Base-by-base conservation (phyloP, 2,113 vertebrate genomes). In the Ailurus styani region DNA sequence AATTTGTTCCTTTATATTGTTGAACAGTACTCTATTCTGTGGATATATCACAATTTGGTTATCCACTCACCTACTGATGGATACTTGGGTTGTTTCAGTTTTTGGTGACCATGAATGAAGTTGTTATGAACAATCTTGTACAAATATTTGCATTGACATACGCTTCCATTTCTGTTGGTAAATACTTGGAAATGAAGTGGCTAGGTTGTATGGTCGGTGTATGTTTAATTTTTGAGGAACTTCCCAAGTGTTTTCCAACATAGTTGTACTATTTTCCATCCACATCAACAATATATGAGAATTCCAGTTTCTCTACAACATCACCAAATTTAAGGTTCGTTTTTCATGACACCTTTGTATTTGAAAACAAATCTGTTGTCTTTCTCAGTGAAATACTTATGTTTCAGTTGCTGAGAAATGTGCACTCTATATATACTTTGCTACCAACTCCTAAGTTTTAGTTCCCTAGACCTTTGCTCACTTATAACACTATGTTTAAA, bases 101-200 rank as follows among this genome's bases (percentile, higher is more conserved):
- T 40, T 60, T 23, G 21, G 12, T 37, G 79, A 54, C 86, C 70
- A 70, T 15, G 54, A 93, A 95, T 52, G 72, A 68, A 93, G 70
- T 31, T 66, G 23, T 47, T 88, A 90, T 40, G 15, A 90, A 60
- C 9, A 79, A 75, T 68, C 15, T 47, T 0, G 9, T 23, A 27
- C 27, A 64, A 34, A 45, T 10, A 21, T 81, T 68, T 85, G 18
- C 62, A 54, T 17, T 84, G 42, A 60, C 8, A 70, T 15, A 84
- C 23, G 34, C 8, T 40, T 89, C 72, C 17, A 57, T 57, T 93
- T 86, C 70, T 92, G 23, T 83, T 60, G 13, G 29, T 57, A 93
- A 91, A 81, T 89, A 86, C 10, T 93, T 95, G 78, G 81, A 95
- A 95, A 73, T 18, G 57, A 95, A 87, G 37, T 62, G 42, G 1